Evolutionary conservation across 2,888 invertebrate species (phyloP), one percentile per base, ranked within the genome.

Genomic region (Tetragonisca angustula): DNA sequence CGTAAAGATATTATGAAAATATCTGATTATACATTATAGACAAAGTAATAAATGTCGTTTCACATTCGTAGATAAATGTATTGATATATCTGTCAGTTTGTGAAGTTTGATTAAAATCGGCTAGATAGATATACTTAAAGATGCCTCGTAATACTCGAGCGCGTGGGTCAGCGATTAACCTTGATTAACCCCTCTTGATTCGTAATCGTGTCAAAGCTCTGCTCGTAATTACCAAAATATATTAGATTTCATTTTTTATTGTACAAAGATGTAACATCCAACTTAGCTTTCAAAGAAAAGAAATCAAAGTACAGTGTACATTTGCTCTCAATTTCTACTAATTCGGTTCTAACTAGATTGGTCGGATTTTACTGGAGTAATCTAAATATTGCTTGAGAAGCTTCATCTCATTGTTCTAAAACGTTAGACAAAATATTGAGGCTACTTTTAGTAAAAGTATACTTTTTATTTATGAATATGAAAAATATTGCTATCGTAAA

Each of bases 111-210:
- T 83, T 76, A 69, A 80, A 73, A 80, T 80, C 54, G 56, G 43
- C 43, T 43, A 1, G 9, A 43, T 50, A 81, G 65, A 76, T 81
- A 61, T 70, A 81, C 64, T 81, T 77, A 50, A 78, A 77, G 62
- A 67, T 75, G 56, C 4, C 68, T 79, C 52, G 71, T 79, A 85
- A 83, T 81, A 68, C 72, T 70, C 49, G 36, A 80, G 76, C 81
- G 83, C 72, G 81, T 87, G 84, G 79, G 85, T 79, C 80, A 89
- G 24, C 36, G 76, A 84, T 89, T 89, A 86, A 88, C 86, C 89
- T 82, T 81, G 77, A 89, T 89, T 89, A 87, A 87, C 83, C 86
- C 81, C 43, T 50, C 54, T 70, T 73, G 24, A 75, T 68, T 79
- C 70, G 67, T 86, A 86, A 84, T 86, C 81, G 78, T 84, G 78